phyloP scores from a whole-genome alignment of 2,113 vertebrate species.

The Rhipidura dahli region DNA sequence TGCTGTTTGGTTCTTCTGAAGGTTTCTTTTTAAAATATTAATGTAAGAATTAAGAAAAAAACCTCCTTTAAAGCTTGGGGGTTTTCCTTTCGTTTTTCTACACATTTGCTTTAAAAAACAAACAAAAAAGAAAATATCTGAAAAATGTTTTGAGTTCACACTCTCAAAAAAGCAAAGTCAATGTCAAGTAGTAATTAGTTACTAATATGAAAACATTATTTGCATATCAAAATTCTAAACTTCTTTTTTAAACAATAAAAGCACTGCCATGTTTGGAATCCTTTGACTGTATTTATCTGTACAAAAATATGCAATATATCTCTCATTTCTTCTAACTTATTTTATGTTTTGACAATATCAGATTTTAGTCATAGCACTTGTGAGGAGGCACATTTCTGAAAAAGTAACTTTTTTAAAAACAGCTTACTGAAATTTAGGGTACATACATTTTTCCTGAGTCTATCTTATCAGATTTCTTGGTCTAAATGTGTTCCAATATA shows the following conservation, averaged over 20 bases:
- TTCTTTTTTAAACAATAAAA: not conserved
- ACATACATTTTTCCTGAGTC: not conserved
- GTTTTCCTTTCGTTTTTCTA: not conserved
- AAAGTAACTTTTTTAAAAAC: not conserved
- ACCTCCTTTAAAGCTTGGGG: not conserved
- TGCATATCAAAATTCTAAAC: not conserved
- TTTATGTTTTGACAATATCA: not conserved
- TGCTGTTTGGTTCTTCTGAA: not conserved
- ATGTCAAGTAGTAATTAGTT: not conserved
- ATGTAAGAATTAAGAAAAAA: not conserved
- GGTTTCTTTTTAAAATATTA: not conserved
- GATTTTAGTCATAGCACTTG: not conserved
- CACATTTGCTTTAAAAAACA: not conserved
- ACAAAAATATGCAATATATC: not conserved
- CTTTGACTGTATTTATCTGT: not conserved
- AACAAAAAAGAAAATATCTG: not conserved
- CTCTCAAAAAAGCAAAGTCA: not conserved
- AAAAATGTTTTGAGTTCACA: not conserved
- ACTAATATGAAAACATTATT: not conserved
- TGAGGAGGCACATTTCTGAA: accelerated
- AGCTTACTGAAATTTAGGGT: not conserved
- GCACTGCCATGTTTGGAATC: not conserved
- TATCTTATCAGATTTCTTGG: not conserved
- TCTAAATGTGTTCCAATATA: not conserved
- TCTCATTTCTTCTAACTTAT: not conserved